phyloP scores from a whole-genome alignment of 2,113 vertebrate genomes.

The Sinocyclocheilus maitianheensis region DNA sequence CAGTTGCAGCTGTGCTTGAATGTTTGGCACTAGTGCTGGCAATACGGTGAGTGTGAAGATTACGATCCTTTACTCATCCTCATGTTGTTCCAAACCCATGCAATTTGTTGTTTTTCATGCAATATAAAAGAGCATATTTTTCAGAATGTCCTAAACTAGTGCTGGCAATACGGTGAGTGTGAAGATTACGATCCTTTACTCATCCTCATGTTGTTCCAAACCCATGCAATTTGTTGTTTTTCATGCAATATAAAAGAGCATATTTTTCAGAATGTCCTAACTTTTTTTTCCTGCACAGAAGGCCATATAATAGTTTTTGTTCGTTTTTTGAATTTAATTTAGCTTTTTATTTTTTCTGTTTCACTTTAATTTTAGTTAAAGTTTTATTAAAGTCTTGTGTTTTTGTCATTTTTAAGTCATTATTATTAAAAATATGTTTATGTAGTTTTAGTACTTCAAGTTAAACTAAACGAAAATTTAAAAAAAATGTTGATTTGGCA shows the following conservation, averaged over 20 bases:
- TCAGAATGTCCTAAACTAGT: constrained; percentile 65
- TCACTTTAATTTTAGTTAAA: too few relatives aligned
- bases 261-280: too few relatives aligned
- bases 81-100: background rate
- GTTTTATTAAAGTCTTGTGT: too few relatives aligned
- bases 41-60: constrained; percentile 78
- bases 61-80: background rate
- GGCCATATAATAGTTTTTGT: too few relatives aligned
- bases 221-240: background rate
- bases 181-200: background rate
- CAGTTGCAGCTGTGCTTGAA: constrained; percentile 82
- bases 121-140: background rate
- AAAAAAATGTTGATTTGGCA: too few relatives aligned
- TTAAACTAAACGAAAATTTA: too few relatives aligned
- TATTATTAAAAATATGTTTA: too few relatives aligned
- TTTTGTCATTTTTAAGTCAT: too few relatives aligned
- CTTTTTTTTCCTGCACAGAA: too few relatives aligned
- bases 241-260: background rate
- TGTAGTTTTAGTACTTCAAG: too few relatives aligned
- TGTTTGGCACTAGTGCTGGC: constrained; percentile 85
- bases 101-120: background rate
- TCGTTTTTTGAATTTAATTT: too few relatives aligned
- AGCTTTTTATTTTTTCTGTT: too few relatives aligned
- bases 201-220: background rate
- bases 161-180: constrained; percentile 85